These are phyloP conservation scores for Euura lappo DNA, from an alignment of 1,140 invertebrate genomes.

Conservation along the genomic window DNA sequence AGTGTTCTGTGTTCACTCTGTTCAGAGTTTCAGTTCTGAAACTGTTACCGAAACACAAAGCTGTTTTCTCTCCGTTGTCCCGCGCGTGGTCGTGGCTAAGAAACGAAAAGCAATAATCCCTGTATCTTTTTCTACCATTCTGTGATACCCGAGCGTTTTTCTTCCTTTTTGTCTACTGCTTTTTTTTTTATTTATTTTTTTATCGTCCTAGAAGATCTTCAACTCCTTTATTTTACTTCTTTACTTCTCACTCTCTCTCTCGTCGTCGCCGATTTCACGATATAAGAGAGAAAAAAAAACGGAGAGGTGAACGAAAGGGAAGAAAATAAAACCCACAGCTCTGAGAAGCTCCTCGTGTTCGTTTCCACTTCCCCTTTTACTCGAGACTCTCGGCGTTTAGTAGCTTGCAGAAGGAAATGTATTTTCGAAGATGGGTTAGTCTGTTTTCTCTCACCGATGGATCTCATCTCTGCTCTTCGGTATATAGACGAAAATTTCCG, in stretches of 20 bases:
- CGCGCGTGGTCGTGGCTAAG: not conserved
- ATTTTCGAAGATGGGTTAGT: not conserved
- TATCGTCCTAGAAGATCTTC: not conserved
- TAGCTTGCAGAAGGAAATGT: not conserved
- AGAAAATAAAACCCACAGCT: too few species aligned
- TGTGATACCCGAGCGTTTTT: too few species aligned
- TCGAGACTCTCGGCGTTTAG: not conserved
- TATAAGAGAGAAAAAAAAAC: constrained; percentile 2
- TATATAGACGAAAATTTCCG: too few species aligned
- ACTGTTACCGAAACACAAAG: constrained; percentile 40
- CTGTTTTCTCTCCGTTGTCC: constrained; percentile 34
- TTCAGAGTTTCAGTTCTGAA: constrained; percentile 26
- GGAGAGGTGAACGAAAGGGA: not conserved
- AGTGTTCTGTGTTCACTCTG: not conserved
- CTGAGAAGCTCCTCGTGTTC: not conserved
- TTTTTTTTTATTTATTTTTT: too few species aligned
- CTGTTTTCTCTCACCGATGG: not conserved
- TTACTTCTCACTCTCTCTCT: not conserved
- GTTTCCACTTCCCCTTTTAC: constrained; percentile 4
- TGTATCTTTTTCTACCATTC: not conserved
- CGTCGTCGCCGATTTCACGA: not conserved
- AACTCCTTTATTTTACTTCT: constrained; percentile 5
- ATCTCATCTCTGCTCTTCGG: not conserved
- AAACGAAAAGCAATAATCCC: constrained; percentile 34
- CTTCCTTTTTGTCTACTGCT: too few species aligned